Evolutionary conservation across 2,888 invertebrate species (phyloP).

Genomic region (Elmis aenea): DNA sequence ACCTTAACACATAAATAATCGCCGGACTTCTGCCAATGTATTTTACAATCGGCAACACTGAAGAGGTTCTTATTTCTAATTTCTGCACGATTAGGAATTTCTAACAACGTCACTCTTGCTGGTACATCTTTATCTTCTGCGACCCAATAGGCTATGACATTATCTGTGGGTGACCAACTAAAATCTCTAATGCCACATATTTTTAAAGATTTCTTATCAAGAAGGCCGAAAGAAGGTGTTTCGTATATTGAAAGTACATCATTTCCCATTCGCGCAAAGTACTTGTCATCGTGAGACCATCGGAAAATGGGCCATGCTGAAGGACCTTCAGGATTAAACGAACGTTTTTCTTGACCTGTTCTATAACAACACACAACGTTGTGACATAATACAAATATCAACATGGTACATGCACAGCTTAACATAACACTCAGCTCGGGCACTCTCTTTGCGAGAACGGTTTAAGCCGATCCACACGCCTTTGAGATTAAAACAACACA

Average conservation of each 20-base stretch:
- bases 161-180: constrained; percentile 97
- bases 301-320: constrained; percentile 89
- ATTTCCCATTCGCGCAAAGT: constrained; percentile 82
- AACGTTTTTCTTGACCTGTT: constrained; percentile 88
- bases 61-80: constrained; percentile 92
- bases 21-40: constrained; percentile 98
- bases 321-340: constrained; percentile 79
- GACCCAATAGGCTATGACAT: constrained; percentile 95
- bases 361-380: too few species aligned
- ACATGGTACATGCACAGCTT: too few species aligned
- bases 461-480: too few species aligned
- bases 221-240: constrained; percentile 89
- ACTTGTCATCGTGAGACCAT: constrained; percentile 95
- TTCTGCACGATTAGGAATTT: constrained; percentile 86
- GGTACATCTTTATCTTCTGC: constrained; percentile 96
- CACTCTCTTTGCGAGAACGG: too few species aligned
- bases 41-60: constrained; percentile 96
- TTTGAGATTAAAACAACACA: too few species aligned
- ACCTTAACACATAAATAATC: constrained; percentile 93
- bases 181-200: constrained; percentile 87
- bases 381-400: too few species aligned
- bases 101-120: constrained; percentile 87
- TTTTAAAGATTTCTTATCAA: constrained; percentile 93
- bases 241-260: constrained; percentile 91
- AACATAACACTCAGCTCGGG: too few species aligned